Percentiles rank a stretch among this genome's conserved stretches.
Conservation (phyloP, 2,113 vertebrate species). For the Phoxinus phoxinus region DNA sequence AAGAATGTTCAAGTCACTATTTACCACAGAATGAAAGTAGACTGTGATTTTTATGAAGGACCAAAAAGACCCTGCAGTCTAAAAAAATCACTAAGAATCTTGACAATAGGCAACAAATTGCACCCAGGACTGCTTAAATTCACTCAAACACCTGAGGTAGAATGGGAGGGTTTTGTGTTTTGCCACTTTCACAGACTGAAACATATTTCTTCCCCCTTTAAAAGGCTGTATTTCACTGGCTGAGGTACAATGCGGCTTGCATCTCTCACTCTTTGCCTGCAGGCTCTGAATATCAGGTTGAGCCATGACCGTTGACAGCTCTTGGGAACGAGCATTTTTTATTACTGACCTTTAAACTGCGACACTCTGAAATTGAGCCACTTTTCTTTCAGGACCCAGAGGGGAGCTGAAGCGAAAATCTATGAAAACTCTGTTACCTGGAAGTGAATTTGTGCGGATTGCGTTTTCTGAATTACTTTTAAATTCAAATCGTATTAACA, state of each 20-base stretch:
- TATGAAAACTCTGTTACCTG: slow-evolving; percentile 26
- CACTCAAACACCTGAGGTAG: not conserved
- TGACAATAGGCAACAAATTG: not conserved
- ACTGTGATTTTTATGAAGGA: not conserved
- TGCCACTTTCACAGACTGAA: slow-evolving; percentile 17
- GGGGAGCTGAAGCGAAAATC: slow-evolving; percentile 23
- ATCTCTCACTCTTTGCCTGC: slow-evolving; percentile 30
- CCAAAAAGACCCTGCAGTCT: not conserved
- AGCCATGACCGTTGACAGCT: slow-evolving; percentile 39
- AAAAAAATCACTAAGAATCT: not conserved
- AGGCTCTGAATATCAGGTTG: slow-evolving; percentile 51
- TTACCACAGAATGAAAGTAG: not conserved
- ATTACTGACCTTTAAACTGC: slow-evolving; percentile 56
- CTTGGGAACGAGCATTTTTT: slow-evolving; percentile 47
- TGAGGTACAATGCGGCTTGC: slow-evolving; percentile 32
- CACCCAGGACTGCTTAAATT: not conserved
- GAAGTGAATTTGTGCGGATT: not conserved
- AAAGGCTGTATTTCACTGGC: slow-evolving; percentile 32
- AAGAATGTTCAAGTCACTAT: not conserved
- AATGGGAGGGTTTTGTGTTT: slow-evolving; percentile 3
- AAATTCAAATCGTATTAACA: not conserved
- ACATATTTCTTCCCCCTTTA: slow-evolving; percentile 44
- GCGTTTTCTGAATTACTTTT: not conserved
- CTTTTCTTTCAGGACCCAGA: slow-evolving; percentile 35
- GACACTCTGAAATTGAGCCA: slow-evolving; percentile 35